Evolutionary conservation across 2,888 invertebrate species (phyloP).

Genomic region (Erebia palarica): DNA sequence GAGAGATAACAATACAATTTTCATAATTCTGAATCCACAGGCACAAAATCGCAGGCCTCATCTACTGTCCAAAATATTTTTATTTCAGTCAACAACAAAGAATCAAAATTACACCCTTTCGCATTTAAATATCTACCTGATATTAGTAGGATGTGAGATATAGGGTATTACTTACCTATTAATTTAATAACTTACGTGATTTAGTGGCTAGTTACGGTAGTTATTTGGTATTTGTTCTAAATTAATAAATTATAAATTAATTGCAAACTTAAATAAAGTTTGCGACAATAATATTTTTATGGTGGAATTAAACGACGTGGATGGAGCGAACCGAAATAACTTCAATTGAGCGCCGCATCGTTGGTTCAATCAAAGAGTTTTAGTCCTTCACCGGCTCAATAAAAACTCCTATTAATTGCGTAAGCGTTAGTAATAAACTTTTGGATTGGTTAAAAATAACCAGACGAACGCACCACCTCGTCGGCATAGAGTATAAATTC

Average conservation of each 20-base stretch:
- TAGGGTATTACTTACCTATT: too few species aligned
- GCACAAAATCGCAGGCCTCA: too few species aligned
- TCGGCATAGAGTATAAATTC: slow-evolving; percentile 71
- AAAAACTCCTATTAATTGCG: slow-evolving; percentile 81
- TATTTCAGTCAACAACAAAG: too few species aligned
- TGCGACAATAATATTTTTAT: slow-evolving; percentile 15
- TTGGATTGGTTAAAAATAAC: slow-evolving; percentile 79
- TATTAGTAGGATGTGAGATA: too few species aligned
- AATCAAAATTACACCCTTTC: too few species aligned
- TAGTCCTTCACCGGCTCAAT: slow-evolving; percentile 78
- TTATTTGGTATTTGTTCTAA: neutral
- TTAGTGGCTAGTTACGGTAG: neutral
- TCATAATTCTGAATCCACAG: too few species aligned
- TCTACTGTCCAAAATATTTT: too few species aligned
- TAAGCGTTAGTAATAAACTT: slow-evolving; percentile 79
- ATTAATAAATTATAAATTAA: neutral
- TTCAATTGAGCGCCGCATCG: slow-evolving; percentile 17
- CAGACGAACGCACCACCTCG: slow-evolving; percentile 62
- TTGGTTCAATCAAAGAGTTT: slow-evolving; percentile 64
- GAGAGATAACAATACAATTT: too few species aligned
- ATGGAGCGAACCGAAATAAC: slow-evolving; percentile 17
- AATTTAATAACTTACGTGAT: neutral
- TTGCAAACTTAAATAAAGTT: neutral
- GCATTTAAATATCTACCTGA: too few species aligned
- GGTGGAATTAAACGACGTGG: neutral